Conservation (phyloP, 2,888 invertebrate genomes). For the Rhagium mordax region DNA sequence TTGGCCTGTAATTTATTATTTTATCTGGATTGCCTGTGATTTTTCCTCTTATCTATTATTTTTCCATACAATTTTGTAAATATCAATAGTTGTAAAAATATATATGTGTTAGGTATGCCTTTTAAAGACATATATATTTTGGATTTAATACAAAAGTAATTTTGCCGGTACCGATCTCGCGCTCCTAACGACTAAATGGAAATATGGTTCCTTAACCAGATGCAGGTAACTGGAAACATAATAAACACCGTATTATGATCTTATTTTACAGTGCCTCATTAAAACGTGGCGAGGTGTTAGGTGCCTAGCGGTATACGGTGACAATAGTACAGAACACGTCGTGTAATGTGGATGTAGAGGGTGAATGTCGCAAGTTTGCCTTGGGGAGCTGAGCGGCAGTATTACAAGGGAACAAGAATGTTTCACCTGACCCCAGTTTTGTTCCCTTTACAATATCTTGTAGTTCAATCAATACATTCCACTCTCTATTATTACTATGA, state of each 20-base stretch:
- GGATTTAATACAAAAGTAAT: background rate
- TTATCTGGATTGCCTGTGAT: too few relatives aligned
- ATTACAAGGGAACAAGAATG: constrained; percentile 48
- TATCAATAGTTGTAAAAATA: too few relatives aligned
- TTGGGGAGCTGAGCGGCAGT: constrained; percentile 50
- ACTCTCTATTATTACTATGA: constrained; percentile 48
- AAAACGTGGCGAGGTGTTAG: constrained; percentile 53
- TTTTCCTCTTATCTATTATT: too few relatives aligned
- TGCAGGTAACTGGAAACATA: constrained; percentile 22
- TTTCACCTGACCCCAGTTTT: constrained; percentile 53
- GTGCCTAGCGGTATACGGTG: constrained; percentile 51
- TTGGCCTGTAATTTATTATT: too few relatives aligned
- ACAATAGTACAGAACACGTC: constrained; percentile 47
- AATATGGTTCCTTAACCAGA: constrained; percentile 1
- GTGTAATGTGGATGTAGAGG: constrained; percentile 42
- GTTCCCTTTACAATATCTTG: constrained; percentile 49
- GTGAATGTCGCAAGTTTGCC: constrained; percentile 46
- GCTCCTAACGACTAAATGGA: background rate
- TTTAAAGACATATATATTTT: background rate
- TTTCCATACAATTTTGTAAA: too few relatives aligned
- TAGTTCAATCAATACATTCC: constrained; percentile 57
- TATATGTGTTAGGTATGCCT: too few relatives aligned
- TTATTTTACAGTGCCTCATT: constrained; percentile 50
- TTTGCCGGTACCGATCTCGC: background rate
- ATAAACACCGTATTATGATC: constrained; percentile 30